Percentiles rank a stretch among this genome's conserved stretches.
phyloP scores from a whole-genome alignment of 2,113 vertebrate species.

The Carlito syrichta region DNA sequence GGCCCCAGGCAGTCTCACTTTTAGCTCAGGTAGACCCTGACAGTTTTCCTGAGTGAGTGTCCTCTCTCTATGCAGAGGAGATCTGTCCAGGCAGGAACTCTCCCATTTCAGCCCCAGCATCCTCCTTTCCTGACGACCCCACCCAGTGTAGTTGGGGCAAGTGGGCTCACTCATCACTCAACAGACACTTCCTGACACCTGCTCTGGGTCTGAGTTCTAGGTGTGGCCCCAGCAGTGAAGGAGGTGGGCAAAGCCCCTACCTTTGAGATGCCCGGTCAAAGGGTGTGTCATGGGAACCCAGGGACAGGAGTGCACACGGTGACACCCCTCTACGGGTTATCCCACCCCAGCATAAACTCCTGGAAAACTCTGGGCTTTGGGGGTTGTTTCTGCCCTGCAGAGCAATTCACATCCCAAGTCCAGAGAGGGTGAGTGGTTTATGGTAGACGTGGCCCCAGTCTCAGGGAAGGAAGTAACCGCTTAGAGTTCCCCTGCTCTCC shows the following conservation, averaged over 20 bases:
- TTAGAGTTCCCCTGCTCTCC: background rate
- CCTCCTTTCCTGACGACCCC: background rate
- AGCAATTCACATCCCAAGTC: background rate
- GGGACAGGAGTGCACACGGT: background rate
- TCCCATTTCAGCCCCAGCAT: background rate
- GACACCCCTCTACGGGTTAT: background rate
- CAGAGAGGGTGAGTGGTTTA: background rate
- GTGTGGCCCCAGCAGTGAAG: background rate
- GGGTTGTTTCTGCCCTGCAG: background rate
- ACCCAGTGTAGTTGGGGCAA: background rate
- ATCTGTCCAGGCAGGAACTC: background rate
- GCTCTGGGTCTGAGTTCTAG: background rate
- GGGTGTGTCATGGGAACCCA: background rate
- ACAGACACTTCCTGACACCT: background rate
- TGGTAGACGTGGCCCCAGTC: background rate
- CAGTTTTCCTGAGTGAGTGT: too few relatives aligned
- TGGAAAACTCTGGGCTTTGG: background rate
- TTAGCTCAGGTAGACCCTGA: background rate
- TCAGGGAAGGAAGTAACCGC: background rate
- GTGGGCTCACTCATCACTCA: background rate
- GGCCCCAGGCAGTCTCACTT: background rate
- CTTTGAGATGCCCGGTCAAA: background rate
- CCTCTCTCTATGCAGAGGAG: too few relatives aligned
- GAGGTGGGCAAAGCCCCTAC: background rate
- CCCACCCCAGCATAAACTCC: background rate